Percentiles rank a stretch among this genome's conserved stretches.
These are phyloP conservation scores for Corella eumyota DNA, from an alignment of 23 tunicate species.

Conservation along the genomic window DNA sequence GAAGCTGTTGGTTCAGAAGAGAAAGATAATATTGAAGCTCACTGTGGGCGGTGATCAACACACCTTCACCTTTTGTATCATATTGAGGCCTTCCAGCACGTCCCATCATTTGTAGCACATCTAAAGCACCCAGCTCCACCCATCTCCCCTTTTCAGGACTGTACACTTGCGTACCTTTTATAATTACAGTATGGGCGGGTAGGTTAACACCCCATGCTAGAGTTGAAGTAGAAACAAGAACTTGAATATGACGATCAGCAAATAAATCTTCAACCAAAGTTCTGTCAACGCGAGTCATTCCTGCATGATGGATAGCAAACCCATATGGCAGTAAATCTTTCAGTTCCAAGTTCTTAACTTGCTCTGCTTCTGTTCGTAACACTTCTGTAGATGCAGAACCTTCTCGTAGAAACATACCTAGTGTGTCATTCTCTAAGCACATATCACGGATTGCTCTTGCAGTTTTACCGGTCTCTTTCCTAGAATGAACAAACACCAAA, in stretches of 20 bases:
- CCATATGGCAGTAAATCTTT: slow-evolving; percentile 95
- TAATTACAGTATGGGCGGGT: slow-evolving; percentile 96
- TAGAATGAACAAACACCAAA: slow-evolving; percentile 87
- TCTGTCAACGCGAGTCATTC: slow-evolving; percentile 87
- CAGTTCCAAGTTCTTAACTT: slow-evolving; percentile 74
- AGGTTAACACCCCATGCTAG: slow-evolving; percentile 98
- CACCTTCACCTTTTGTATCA: slow-evolving; percentile 96
- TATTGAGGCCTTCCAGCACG: slow-evolving; percentile 99
- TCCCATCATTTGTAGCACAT: slow-evolving; percentile 99
- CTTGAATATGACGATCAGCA: slow-evolving; percentile 93
- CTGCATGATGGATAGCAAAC: slow-evolving; percentile 98
- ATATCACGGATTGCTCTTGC: slow-evolving; percentile 89
- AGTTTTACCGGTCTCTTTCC: slow-evolving; percentile 97
- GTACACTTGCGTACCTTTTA: slow-evolving; percentile 98
- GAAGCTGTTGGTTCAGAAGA: slow-evolving; percentile 83
- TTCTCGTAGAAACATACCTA: slow-evolving; percentile 84
- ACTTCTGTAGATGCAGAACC: slow-evolving; percentile 97
- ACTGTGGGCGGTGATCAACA: slow-evolving; percentile 83
- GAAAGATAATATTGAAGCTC: slow-evolving; percentile 86
- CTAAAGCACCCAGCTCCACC: slow-evolving; percentile 96
- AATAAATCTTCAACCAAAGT: slow-evolving; percentile 92
- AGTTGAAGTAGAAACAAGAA: slow-evolving; percentile 89
- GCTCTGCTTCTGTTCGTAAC: slow-evolving; percentile 76
- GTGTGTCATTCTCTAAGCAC: slow-evolving; percentile 88
- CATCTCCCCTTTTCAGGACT: slow-evolving; percentile 96